Evolutionary conservation across 2,113 vertebrate genomes (phyloP).

Genomic region (Notarius quadriscutis): DNA sequence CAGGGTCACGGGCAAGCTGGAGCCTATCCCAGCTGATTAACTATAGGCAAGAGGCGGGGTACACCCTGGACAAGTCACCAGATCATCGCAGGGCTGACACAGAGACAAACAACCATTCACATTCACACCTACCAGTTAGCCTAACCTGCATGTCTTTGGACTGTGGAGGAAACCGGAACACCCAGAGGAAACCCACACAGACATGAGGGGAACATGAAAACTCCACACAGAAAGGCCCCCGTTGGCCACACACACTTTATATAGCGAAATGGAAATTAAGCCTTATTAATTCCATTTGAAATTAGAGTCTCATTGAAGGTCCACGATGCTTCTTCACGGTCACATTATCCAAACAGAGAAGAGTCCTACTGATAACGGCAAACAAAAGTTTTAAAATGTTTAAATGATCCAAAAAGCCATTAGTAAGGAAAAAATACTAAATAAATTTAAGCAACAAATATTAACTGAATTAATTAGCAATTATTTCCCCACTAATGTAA

Average conservation of each 20-base stretch:
- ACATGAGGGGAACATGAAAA: too few species aligned
- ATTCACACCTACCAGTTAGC: too few species aligned
- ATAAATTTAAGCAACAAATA: neutral
- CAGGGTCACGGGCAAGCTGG: too few species aligned
- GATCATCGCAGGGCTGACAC: too few species aligned
- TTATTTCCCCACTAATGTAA: neutral
- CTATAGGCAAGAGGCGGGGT: too few species aligned
- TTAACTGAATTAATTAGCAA: neutral
- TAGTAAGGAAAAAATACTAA: neutral
- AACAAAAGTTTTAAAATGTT: neutral
- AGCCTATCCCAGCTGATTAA: too few species aligned
- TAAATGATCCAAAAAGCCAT: neutral
- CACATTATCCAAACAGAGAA: neutral
- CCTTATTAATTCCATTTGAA: neutral
- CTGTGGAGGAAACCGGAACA: too few species aligned
- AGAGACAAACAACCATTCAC: too few species aligned
- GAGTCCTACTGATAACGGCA: neutral
- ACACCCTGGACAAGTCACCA: too few species aligned
- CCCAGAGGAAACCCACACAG: too few species aligned
- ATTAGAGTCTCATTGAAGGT: neutral
- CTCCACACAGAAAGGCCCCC: neutral
- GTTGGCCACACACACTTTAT: neutral
- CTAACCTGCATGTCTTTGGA: too few species aligned
- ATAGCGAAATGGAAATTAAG: neutral
- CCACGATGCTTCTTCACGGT: neutral